Conservation (phyloP, 1,140 invertebrate genomes). For the Heliothis virescens region DNA sequence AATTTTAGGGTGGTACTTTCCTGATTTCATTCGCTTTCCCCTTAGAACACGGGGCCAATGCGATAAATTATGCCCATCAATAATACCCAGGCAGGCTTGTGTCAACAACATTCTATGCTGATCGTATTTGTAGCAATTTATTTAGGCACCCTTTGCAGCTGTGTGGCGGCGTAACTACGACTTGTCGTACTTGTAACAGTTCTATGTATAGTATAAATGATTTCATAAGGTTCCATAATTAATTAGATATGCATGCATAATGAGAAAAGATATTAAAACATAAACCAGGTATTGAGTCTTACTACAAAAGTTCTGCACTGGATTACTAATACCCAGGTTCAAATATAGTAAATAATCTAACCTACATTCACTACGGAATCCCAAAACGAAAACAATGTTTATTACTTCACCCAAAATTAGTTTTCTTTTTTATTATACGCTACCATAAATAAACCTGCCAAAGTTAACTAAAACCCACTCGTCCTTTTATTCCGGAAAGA, state of each 20-base stretch:
- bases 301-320: too few species aligned
- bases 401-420: conserved; percentile 48
- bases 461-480: conserved; percentile 55
- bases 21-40: conserved; percentile 72
- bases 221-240: too few species aligned
- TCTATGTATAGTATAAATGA: conserved; percentile 61
- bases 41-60: conserved; percentile 66
- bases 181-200: conserved; percentile 46
- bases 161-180: conserved; percentile 21
- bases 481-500: conserved; percentile 63
- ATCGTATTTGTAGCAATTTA: conserved; percentile 63
- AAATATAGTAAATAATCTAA: conserved; percentile 36
- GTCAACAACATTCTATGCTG: conserved; percentile 71
- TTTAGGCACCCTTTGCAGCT: conserved; percentile 38
- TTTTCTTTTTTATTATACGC: conserved; percentile 48
- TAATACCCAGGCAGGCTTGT: conserved; percentile 69
- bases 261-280: too few species aligned
- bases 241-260: too few species aligned
- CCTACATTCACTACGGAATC: conserved; percentile 24
- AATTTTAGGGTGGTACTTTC: conserved; percentile 69
- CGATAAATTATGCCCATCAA: conserved; percentile 78
- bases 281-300: too few species aligned
- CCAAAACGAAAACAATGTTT: conserved; percentile 46
- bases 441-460: conserved; percentile 52
- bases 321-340: neutral